Conservation (phyloP, 1,140 invertebrate species). For the Akabosia matsudoensis region DNA sequence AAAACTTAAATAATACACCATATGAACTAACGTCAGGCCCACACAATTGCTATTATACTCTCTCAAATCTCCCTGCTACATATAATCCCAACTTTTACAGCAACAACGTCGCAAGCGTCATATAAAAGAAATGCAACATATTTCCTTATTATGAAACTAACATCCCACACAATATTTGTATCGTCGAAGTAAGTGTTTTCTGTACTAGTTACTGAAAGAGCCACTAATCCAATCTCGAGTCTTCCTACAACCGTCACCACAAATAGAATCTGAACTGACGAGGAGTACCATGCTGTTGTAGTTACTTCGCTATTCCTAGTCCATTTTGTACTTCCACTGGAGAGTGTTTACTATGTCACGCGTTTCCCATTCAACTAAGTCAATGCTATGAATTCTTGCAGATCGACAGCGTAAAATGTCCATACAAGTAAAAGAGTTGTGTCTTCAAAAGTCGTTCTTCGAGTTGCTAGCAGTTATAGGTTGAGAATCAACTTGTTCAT, state of each 20-base stretch:
- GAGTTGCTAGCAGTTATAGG: too few relatives aligned
- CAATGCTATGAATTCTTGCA: too few relatives aligned
- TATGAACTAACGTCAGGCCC: too few relatives aligned
- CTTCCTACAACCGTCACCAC: neutral
- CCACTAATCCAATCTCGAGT: neutral
- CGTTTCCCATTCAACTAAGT: neutral
- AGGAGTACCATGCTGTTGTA: neutral
- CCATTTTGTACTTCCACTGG: neutral
- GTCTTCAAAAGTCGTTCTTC: too few relatives aligned
- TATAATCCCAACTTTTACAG: neutral
- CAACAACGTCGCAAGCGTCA: neutral
- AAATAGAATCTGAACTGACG: neutral
- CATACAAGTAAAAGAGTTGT: too few relatives aligned
- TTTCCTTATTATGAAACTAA: neutral
- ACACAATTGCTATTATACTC: too few relatives aligned
- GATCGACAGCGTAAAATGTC: too few relatives aligned
- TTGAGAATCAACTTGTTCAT: too few relatives aligned
- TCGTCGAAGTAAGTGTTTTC: too few relatives aligned
- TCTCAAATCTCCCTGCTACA: neutral
- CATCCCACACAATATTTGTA: neutral
- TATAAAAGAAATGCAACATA: neutral
- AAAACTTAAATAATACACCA: too few relatives aligned
- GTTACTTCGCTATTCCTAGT: neutral
- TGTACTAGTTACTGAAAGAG: neutral
- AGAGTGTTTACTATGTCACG: neutral